Conservation (phyloP, 2,888 invertebrate genomes). For the Acronicta aceris region DNA sequence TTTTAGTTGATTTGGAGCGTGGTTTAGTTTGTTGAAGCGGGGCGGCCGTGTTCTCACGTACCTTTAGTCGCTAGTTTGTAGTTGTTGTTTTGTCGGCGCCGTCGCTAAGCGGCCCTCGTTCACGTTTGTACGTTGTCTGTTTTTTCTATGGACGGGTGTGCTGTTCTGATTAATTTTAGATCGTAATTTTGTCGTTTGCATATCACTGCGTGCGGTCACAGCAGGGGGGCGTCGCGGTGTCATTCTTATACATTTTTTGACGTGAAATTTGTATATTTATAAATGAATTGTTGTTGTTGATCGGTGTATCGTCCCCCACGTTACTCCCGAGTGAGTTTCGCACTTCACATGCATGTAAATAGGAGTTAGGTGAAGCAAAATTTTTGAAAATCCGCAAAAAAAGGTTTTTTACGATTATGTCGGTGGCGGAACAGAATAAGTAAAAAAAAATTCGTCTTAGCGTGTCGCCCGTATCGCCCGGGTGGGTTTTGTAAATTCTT, state of each 20-base stretch:
- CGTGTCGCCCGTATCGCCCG: constrained; percentile 57
- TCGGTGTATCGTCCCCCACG: constrained; percentile 72
- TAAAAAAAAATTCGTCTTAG: constrained; percentile 72
- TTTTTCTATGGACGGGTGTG: constrained; percentile 64
- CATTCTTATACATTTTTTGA: constrained; percentile 72
- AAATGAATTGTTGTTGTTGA: constrained; percentile 76
- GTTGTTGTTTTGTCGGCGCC: constrained; percentile 71
- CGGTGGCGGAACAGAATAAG: constrained; percentile 77
- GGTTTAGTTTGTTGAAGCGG: constrained; percentile 72
- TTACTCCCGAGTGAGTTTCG: constrained; percentile 79
- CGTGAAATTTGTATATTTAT: constrained; percentile 80
- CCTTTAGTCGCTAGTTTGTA: constrained; percentile 77
- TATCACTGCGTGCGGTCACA: constrained; percentile 79
- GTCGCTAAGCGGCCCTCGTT: constrained; percentile 68
- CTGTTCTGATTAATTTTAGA: constrained; percentile 70
- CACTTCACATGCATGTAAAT: constrained; percentile 84
- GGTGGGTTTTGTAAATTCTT: constrained; percentile 73
- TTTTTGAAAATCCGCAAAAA: constrained; percentile 78
- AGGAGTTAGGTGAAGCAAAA: constrained; percentile 74
- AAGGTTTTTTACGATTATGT: constrained; percentile 75
- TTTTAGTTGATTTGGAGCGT: constrained; percentile 76
- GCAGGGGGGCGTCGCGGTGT: constrained; percentile 67
- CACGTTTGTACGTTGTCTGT: constrained; percentile 65
- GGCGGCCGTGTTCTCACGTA: constrained; percentile 68
- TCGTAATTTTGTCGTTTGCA: constrained; percentile 81